Conservation (phyloP, 2,113 vertebrate genomes). For the Cyrtonyx montezumae region DNA sequence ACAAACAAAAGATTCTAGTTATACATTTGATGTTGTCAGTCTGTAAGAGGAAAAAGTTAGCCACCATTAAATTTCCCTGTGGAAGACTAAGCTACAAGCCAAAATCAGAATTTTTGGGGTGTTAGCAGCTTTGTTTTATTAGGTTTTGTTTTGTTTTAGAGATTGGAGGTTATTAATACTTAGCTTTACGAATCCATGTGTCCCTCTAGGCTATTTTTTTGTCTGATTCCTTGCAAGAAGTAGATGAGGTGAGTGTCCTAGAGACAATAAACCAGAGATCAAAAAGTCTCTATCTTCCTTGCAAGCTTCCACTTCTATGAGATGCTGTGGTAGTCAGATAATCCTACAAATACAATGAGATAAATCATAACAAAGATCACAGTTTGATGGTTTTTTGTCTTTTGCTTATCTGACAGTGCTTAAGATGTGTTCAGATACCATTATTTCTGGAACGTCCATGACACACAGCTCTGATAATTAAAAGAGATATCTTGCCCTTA, state of each 20-base stretch:
- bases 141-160: not conserved
- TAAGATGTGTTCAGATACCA: slow-evolving; percentile 8
- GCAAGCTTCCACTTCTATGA: not conserved
- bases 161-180: not conserved
- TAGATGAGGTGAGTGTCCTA: not conserved
- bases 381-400: not conserved
- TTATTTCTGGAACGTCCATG: slow-evolving; percentile 39
- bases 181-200: not conserved
- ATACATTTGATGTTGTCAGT: not conserved
- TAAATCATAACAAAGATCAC: not conserved
- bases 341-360: slow-evolving; percentile 1
- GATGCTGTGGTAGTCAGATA: not conserved
- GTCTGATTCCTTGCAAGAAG: not conserved
- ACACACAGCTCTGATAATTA: slow-evolving; percentile 59
- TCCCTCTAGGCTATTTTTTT: not conserved
- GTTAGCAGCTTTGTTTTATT: not conserved
- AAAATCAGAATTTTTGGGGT: not conserved
- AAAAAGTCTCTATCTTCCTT: not conserved
- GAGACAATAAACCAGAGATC: not conserved
- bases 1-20: not conserved
- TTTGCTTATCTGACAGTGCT: not conserved
- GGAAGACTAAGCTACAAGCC: not conserved
- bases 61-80: not conserved
- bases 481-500: slow-evolving; percentile 59
- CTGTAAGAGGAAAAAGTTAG: not conserved